Evolutionary conservation across 37 sponge, comb jelly and placozoan genomes (phyloP), one percentile per base, ranked within the genome.

Genomic region (Hexactinellida sp.): DNA sequence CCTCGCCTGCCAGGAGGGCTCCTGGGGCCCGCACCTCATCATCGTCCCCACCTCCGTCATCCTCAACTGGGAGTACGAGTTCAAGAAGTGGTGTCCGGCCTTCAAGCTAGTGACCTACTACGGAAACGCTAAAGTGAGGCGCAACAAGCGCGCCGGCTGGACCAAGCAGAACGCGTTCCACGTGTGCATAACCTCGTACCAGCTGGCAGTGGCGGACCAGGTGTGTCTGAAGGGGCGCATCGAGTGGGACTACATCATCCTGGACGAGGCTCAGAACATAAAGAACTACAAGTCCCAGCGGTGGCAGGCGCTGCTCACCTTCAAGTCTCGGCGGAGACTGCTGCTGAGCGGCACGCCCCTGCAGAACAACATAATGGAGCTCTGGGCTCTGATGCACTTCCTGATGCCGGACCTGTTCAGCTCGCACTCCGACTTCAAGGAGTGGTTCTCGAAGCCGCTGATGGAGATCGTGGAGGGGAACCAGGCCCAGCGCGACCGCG

Each of bases 331-430:
- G 86, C 89, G 90, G 25, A 85, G 99, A 23, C 91, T 99, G 51
- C 89, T 99, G 7, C 90, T 99, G n/a, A 99, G 96, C 0, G 99
- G 99, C 55, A 99, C 99, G 0, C 99, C 99, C 0, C 89, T 99
- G 24, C 99, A 99, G 91, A 99, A 99, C 89, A 92, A 89, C 84
- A 85, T 99, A 38, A 99, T 99, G 99, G 99, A 99, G 87, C 89
- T 99, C 54, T 99, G 99, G 99, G 95, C 99, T 19, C 93, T 99
- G 37, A 99, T 99, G 99, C 99, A 99, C 88, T 99, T 99, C 87
- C 93, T 99, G 55, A 99, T 99, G 99, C 99, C 99, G 3, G 38
- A 91, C 34, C 92, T 99, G 37, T 99, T 99, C 86, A 89, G 93
- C 23, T 99, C 96, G 9, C 99, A 99, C 84, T 76, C 89, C 25